A percentile compares a stretch with the other conserved stretches of the same genome.
phyloP scores from a whole-genome alignment of 2,797 vertebrate species.

The Carcharodon carcharias region DNA sequence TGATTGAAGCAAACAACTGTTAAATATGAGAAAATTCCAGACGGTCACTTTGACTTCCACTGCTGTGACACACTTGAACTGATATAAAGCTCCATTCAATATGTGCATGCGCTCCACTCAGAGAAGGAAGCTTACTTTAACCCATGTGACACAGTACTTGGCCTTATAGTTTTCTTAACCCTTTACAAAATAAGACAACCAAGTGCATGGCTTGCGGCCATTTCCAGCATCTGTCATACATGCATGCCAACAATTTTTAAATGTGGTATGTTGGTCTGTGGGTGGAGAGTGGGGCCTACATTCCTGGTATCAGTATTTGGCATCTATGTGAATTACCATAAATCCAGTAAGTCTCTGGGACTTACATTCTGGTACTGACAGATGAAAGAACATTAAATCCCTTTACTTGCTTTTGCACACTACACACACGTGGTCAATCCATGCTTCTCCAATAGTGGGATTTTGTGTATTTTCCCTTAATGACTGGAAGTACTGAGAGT shows the following conservation, averaged over 20 bases:
- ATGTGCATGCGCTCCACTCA: neutral
- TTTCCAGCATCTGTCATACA: conserved; percentile 5
- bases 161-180: neutral
- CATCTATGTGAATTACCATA: neutral
- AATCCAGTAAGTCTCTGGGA: neutral
- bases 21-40: neutral
- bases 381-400: conserved; percentile 29
- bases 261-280: neutral
- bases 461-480: neutral
- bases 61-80: neutral
- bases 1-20: neutral
- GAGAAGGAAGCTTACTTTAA: neutral
- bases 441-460: neutral
- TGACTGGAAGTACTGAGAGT: neutral
- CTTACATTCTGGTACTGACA: neutral
- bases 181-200: neutral
- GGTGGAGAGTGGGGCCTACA: neutral
- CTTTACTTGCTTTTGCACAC: neutral
- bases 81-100: neutral
- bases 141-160: neutral
- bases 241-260: neutral
- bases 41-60: neutral
- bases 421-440: neutral
- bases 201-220: neutral
- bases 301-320: conserved; percentile 6